Percentiles rank a stretch among this genome's conserved stretches.
These are phyloP conservation scores for Nematopogon swammerdamellus DNA, from an alignment of 2,888 invertebrate genomes.

Conservation along the genomic window DNA sequence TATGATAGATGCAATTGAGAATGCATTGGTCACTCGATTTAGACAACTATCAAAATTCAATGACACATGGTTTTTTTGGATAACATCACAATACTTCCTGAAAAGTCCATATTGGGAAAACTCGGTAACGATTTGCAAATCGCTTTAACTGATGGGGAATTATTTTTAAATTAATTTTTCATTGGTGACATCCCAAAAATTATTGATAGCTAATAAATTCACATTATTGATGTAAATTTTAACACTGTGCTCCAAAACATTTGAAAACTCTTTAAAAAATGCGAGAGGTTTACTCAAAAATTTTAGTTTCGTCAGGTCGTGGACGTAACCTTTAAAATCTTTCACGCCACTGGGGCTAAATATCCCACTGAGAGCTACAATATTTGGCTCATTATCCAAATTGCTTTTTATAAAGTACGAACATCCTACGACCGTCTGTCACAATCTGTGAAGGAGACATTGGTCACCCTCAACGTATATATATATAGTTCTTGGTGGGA, in stretches of 20 bases:
- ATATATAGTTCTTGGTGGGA: too few species aligned
- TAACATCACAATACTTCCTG: conserved; percentile 10
- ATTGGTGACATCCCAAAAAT: too few species aligned
- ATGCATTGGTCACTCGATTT: conserved; percentile 7
- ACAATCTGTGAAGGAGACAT: conserved; percentile 1
- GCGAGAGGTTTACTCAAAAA: too few species aligned
- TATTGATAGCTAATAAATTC: too few species aligned
- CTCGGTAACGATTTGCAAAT: conserved; percentile 9
- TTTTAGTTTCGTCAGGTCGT: too few species aligned
- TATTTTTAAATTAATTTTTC: too few species aligned
- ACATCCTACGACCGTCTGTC: neutral
- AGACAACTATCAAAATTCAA: conserved; percentile 7
- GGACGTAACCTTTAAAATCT: neutral
- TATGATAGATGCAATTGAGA: conserved; percentile 8
- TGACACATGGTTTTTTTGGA: conserved; percentile 9
- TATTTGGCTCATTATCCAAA: conserved; percentile 1
- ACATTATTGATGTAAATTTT: too few species aligned
- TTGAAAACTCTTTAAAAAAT: too few species aligned
- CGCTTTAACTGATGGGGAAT: conserved; percentile 10
- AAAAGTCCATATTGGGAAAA: conserved; percentile 9
- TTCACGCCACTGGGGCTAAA: conserved; percentile 1
- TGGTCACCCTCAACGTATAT: neutral
- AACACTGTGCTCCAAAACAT: too few species aligned
- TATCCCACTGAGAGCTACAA: neutral
- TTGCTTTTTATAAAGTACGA: neutral